Percentiles rank a stretch among this genome's conserved stretches.
These are phyloP conservation scores for Peromyscus polionotus DNA, from an alignment of 2,113 vertebrate species.

Conservation along the genomic window DNA sequence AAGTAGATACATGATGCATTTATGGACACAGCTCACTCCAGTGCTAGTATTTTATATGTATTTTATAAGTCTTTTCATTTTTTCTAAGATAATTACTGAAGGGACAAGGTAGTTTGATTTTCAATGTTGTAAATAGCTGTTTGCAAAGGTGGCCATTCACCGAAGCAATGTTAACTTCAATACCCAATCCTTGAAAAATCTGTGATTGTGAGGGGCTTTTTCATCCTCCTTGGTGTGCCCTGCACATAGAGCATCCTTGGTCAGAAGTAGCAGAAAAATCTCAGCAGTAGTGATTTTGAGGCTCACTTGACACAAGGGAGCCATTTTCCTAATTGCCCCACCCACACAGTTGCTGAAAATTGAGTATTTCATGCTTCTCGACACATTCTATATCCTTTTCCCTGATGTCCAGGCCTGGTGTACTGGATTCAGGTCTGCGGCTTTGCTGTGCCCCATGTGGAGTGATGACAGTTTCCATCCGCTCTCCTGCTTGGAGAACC, in stretches of 20 bases:
- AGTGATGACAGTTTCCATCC: neutral
- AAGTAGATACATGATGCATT: neutral
- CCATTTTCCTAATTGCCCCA: neutral
- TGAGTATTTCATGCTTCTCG: constrained; percentile 6
- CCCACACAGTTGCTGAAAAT: neutral
- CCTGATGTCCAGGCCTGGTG: neutral
- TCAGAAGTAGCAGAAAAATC: neutral
- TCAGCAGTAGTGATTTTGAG: neutral
- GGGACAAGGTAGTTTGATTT: neutral
- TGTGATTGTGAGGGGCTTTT: neutral
- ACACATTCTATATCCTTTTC: neutral
- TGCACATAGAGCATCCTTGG: neutral
- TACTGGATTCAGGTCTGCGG: neutral
- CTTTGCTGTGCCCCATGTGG: neutral
- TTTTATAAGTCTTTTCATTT: neutral
- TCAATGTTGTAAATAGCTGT: constrained; percentile 2
- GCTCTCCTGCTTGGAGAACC: neutral
- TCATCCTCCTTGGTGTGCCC: neutral
- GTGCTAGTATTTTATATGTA: neutral
- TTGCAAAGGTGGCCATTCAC: constrained; percentile 18
- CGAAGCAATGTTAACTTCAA: neutral
- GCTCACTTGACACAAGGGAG: neutral
- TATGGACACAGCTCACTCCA: neutral
- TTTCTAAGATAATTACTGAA: neutral
- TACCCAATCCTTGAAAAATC: neutral